Conservation (phyloP, 2,888 invertebrate species). For the Auanema sp. region DNA sequence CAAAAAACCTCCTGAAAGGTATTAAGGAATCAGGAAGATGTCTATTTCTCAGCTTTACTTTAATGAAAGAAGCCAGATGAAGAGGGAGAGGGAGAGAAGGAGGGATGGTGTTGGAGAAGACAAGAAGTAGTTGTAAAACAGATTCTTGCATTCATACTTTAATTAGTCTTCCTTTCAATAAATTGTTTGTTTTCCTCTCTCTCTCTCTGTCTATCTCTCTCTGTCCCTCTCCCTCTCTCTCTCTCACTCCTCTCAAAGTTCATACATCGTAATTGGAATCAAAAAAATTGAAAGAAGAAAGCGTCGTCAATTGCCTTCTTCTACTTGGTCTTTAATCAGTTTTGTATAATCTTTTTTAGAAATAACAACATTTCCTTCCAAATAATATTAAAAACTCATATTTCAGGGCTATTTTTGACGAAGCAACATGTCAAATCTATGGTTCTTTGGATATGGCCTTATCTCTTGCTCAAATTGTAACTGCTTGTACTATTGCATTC, state of each 20-base stretch:
- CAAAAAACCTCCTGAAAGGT: no score
- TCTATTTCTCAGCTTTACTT: no score
- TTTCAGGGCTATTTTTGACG: slow-evolving; percentile 39
- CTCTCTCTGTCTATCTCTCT: background rate
- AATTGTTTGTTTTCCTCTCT: slow-evolving; percentile 4
- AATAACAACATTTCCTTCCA: background rate
- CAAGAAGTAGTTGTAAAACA: background rate
- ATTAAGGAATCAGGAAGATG: no score
- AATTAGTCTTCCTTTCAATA: background rate
- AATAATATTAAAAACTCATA: background rate
- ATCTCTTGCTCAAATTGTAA: slow-evolving; percentile 39
- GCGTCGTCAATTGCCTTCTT: no score
- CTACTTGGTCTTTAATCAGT: no score
- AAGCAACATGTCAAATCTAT: slow-evolving; percentile 32
- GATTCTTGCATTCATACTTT: background rate
- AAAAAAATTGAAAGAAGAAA: no score
- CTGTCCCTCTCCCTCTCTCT: no score
- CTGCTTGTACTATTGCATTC: slow-evolving; percentile 44
- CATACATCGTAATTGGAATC: no score
- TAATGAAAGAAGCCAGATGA: slow-evolving; percentile 1
- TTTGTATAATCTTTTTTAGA: background rate
- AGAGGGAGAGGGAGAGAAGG: background rate
- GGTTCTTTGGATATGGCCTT: slow-evolving; percentile 44
- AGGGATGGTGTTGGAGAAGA: background rate
- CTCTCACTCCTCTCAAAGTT: no score